phyloP scores from a whole-genome alignment of 2,113 vertebrate genomes.

The Pterocles orientalis region DNA sequence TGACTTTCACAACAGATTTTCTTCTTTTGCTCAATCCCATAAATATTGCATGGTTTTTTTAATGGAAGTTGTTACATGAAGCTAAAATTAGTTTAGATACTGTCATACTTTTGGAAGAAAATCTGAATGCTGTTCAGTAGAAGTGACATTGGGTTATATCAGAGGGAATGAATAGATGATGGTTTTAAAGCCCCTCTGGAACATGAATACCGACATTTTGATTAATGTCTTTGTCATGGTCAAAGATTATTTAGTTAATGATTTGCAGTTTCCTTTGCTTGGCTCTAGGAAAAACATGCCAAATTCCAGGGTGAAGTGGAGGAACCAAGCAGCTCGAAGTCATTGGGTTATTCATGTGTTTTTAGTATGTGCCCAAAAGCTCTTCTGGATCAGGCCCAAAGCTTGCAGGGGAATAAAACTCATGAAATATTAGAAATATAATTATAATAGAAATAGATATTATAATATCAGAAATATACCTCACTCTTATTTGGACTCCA shows the following conservation, averaged over 20 bases:
- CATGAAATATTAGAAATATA: background rate
- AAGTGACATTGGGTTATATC: slow-evolving; percentile 7
- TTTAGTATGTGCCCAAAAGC: background rate
- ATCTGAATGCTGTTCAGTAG: background rate
- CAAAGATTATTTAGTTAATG: slow-evolving; percentile 52
- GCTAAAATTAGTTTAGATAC: slow-evolving; percentile 44
- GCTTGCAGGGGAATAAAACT: background rate
- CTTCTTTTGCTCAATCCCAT: background rate
- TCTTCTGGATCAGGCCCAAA: background rate
- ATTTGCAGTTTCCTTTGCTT: slow-evolving; percentile 24
- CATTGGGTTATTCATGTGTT: background rate
- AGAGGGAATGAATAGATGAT: background rate
- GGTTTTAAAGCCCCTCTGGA: slow-evolving; percentile 44
- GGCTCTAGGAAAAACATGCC: slow-evolving; percentile 37
- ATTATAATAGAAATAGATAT: too few relatives aligned
- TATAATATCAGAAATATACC: background rate
- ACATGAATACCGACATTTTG: background rate
- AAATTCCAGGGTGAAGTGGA: slow-evolving; percentile 19
- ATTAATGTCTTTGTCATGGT: slow-evolving; percentile 61
- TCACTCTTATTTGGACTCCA: background rate
- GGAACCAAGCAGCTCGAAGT: slow-evolving; percentile 8
- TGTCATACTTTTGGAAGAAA: slow-evolving; percentile 6
- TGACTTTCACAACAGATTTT: background rate
- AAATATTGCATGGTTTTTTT: background rate
- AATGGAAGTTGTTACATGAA: background rate